Evolutionary conservation across 35 echinoderm and acorn worm species (phyloP).

Genomic region (Anneissia japonica): DNA sequence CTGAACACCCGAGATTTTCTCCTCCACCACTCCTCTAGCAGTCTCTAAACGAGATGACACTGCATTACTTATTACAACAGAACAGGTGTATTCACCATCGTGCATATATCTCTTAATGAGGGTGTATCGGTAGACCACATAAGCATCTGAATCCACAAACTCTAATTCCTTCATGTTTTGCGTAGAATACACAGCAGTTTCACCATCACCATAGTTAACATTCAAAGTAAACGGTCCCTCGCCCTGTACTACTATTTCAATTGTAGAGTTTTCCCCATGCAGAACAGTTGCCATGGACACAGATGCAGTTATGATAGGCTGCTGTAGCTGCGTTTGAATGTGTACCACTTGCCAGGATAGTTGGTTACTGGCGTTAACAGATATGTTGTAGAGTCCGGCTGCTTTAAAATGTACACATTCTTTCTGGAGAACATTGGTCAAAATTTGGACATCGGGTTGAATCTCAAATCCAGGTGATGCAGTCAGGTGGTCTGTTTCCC

Average conservation of each 20-base stretch:
- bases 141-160: background rate
- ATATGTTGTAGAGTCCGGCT: constrained; percentile 70
- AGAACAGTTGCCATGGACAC: constrained; percentile 38
- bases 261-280: constrained; percentile 32
- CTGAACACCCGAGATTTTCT: constrained; percentile 50
- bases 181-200: background rate
- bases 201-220: constrained; percentile 62
- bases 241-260: constrained; percentile 44
- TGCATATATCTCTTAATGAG: constrained; percentile 43
- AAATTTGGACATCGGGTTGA: background rate
- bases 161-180: background rate
- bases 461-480: background rate
- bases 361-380: constrained; percentile 57
- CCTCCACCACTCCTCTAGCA: constrained; percentile 51
- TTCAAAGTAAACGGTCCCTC: constrained; percentile 51
- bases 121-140: constrained; percentile 11
- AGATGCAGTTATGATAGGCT: constrained; percentile 51
- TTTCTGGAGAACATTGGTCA: constrained; percentile 33
- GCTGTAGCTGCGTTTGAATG: constrained; percentile 53
- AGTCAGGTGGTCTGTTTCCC: constrained; percentile 2
- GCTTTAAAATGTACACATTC: constrained; percentile 36
- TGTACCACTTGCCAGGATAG: constrained; percentile 22
- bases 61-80: constrained; percentile 40
- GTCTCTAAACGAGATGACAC: constrained; percentile 38
- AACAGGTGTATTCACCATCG: constrained; percentile 46